Evolutionary conservation across 1,140 invertebrate species (phyloP).

Genomic region (Nasonia giraulti): DNA sequence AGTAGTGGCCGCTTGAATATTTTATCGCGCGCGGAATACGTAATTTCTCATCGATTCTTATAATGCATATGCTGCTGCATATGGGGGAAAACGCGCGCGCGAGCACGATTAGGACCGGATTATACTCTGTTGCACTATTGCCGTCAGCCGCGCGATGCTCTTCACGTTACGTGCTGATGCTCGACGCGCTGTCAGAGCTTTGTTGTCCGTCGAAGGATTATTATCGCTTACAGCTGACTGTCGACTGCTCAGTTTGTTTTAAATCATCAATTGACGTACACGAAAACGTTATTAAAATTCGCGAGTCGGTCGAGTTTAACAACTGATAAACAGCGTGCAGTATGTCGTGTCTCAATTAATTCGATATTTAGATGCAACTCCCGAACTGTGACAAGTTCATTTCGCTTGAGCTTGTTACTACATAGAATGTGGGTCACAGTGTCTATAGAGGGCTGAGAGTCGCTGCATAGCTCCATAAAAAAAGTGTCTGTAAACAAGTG

Average conservation of each 20-base stretch:
- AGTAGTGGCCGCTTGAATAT: background rate
- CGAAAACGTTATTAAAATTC: too few relatives aligned
- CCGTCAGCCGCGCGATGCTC: background rate
- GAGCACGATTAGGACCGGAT: background rate
- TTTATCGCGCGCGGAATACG: background rate
- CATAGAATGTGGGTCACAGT: background rate
- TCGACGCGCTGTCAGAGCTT: background rate
- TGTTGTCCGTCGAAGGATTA: background rate
- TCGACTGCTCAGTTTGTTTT: too few relatives aligned
- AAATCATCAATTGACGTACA: too few relatives aligned
- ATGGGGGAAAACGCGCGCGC: background rate
- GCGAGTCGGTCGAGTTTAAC: too few relatives aligned
- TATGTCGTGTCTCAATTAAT: background rate
- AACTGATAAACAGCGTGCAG: too few relatives aligned
- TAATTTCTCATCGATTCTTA: conserved; percentile 1
- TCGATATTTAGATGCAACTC: background rate
- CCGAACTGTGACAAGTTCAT: background rate
- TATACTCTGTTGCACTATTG: background rate
- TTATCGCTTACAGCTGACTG: too few relatives aligned
- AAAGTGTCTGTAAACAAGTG: background rate
- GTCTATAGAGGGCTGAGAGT: background rate
- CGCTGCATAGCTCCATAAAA: background rate
- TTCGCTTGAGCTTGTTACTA: background rate
- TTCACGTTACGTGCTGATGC: background rate
- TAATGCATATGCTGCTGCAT: background rate